A percentile compares a stretch with the other conserved stretches of the same genome.
Evolutionary conservation across 53 echinoderm and acorn worm genomes (phyloP).

Genomic region (Temnopleurus reevesii): DNA sequence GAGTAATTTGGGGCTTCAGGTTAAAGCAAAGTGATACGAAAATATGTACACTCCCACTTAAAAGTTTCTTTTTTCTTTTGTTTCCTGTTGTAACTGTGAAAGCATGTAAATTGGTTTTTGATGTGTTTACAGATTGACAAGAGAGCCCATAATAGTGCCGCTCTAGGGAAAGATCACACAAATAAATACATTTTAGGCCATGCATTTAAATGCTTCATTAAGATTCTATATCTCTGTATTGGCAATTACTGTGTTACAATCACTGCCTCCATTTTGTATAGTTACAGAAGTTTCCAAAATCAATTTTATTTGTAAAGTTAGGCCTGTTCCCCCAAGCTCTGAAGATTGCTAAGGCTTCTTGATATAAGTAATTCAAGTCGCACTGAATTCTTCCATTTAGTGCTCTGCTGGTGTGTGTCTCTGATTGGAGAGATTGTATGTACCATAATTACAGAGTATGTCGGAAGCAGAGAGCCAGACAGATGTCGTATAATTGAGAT

Average conservation of each 20-base stretch:
- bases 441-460: not conserved
- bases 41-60: too few relatives aligned
- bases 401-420: not conserved
- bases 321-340: not conserved
- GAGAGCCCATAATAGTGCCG: not conserved
- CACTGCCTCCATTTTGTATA: not conserved
- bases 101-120: not conserved
- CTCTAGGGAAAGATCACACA: not conserved
- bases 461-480: not conserved
- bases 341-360: not conserved
- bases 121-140: not conserved
- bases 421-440: not conserved
- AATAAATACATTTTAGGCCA: not conserved
- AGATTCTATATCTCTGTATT: not conserved
- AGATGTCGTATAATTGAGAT: conserved; percentile 31
- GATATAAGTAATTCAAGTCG: not conserved
- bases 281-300: not conserved
- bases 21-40: too few relatives aligned
- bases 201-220: not conserved
- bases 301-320: not conserved
- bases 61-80: too few relatives aligned
- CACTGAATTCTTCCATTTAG: not conserved
- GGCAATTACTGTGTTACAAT: not conserved
- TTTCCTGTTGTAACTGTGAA: too few relatives aligned
- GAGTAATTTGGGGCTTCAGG: too few relatives aligned